Conservation (phyloP, 2,888 invertebrate genomes). For the Malacosoma neustria region DNA sequence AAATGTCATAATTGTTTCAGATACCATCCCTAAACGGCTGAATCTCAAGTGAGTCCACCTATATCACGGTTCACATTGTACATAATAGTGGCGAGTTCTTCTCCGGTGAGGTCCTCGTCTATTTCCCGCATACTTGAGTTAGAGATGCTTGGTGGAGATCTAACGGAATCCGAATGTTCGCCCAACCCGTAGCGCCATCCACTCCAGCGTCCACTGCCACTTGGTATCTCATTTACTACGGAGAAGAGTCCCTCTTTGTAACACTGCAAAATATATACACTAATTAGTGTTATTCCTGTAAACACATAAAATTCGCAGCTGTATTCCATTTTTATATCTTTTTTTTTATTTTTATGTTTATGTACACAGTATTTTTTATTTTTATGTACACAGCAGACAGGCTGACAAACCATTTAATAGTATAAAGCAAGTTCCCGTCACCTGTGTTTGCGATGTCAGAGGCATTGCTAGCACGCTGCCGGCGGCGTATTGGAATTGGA, state of each 20-base stretch:
- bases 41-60: conserved; percentile 58
- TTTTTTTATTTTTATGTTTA: too few relatives aligned
- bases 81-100: conserved; percentile 81
- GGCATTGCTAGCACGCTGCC: too few relatives aligned
- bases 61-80: conserved; percentile 76
- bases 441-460: too few relatives aligned
- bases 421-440: too few relatives aligned
- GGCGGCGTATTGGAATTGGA: too few relatives aligned
- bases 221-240: conserved; percentile 51
- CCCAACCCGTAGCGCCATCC: conserved; percentile 39
- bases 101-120: conserved; percentile 80
- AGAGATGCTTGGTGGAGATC: conserved; percentile 77
- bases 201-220: conserved; percentile 47
- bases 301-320: too few relatives aligned
- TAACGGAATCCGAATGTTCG: conserved; percentile 55
- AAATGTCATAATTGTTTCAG: too few relatives aligned
- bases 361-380: too few relatives aligned
- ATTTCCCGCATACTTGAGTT: conserved; percentile 84
- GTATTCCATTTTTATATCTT: too few relatives aligned
- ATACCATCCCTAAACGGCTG: conserved; percentile 39
- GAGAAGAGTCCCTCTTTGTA: conserved; percentile 46
- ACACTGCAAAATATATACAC: conserved; percentile 30
- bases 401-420: too few relatives aligned
- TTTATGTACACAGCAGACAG: too few relatives aligned
- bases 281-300: too few relatives aligned